Conservation (phyloP, 1,140 invertebrate species). For the Plutomurus gul region DNA sequence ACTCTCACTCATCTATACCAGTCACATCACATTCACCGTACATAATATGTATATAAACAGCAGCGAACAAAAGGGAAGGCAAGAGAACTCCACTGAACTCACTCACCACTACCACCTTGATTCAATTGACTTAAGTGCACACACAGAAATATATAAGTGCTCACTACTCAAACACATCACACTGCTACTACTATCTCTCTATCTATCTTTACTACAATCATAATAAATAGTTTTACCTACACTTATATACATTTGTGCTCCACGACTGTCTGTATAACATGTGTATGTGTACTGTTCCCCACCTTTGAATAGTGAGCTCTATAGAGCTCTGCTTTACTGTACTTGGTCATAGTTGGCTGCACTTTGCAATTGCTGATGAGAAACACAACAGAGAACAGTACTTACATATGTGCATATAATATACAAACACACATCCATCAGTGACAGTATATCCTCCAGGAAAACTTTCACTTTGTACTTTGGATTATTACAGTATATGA, state of each 20-base stretch:
- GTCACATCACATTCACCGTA: background rate
- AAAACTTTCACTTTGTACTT: constrained; percentile 30
- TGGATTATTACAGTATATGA: constrained; percentile 24
- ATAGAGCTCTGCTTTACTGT: background rate
- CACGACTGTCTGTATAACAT: too few species aligned
- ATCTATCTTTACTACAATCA: background rate
- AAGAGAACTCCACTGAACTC: background rate
- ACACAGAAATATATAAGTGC: background rate
- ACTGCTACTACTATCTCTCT: background rate
- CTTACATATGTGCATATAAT: too few species aligned
- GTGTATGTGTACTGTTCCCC: too few species aligned
- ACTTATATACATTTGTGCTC: too few species aligned
- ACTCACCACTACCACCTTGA: background rate
- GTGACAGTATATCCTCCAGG: constrained; percentile 11
- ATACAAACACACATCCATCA: too few species aligned
- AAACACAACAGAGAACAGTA: too few species aligned
- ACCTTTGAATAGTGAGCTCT: too few species aligned
- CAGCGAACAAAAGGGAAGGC: too few species aligned
- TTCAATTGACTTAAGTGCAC: background rate
- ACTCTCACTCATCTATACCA: constrained; percentile 34
- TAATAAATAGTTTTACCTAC: too few species aligned
- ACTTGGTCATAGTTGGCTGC: background rate
- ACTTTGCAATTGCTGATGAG: background rate
- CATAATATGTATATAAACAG: background rate
- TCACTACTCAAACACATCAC: background rate